Conservation (phyloP, 2,888 invertebrate genomes). For the Cheilosia soror region DNA sequence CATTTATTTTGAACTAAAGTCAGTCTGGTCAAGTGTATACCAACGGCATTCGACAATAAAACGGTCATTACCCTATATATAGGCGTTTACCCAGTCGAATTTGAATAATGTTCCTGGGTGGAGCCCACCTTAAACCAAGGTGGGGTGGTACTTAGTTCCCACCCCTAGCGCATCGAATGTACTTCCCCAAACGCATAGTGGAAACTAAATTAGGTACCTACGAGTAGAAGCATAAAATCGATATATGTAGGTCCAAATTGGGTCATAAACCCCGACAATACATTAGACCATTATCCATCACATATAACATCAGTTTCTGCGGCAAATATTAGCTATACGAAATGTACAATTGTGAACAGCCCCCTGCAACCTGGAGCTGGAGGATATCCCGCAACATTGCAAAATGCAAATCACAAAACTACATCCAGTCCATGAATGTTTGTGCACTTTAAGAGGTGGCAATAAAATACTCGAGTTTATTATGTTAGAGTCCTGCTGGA, state of each 20-base stretch:
- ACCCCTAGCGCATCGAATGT: too few relatives aligned
- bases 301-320: slow-evolving; percentile 8
- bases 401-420: slow-evolving; percentile 57
- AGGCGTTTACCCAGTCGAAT: too few relatives aligned
- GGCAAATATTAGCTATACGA: background rate
- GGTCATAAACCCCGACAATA: slow-evolving; percentile 39
- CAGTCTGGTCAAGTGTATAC: too few relatives aligned
- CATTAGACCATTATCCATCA: slow-evolving; percentile 28
- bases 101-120: too few relatives aligned
- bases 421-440: slow-evolving; percentile 23
- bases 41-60: too few relatives aligned
- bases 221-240: slow-evolving; percentile 27
- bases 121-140: too few relatives aligned
- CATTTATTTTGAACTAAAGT: too few relatives aligned
- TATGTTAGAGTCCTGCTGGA: slow-evolving; percentile 8
- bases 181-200: background rate
- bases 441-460: slow-evolving; percentile 31
- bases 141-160: too few relatives aligned
- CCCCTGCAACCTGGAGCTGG: background rate
- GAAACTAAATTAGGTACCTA: background rate
- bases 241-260: slow-evolving; percentile 16
- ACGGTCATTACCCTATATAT: too few relatives aligned
- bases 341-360: background rate
- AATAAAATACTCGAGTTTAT: slow-evolving; percentile 52
- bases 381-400: slow-evolving; percentile 2